phyloP scores from a whole-genome alignment of 2,888 invertebrate genomes.

The Epistrophe eligans region DNA sequence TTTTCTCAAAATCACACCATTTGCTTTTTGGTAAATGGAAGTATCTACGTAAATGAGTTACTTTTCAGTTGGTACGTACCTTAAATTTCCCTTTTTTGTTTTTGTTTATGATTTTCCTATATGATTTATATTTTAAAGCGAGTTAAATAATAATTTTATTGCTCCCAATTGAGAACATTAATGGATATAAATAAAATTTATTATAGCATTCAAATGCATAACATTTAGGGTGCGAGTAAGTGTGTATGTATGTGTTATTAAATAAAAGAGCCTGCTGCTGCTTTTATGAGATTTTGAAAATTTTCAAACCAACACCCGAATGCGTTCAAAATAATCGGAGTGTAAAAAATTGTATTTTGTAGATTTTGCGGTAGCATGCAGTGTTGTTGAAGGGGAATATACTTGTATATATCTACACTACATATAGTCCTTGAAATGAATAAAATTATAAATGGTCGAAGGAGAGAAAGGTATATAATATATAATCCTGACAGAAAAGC shows the following conservation, averaged over 20 bases:
- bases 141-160: constrained; percentile 69
- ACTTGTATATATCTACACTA: too few species aligned
- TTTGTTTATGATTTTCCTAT: constrained; percentile 27
- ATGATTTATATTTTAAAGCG: constrained; percentile 44
- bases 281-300: constrained; percentile 69
- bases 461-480: constrained; percentile 23
- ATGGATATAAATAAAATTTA: constrained; percentile 69
- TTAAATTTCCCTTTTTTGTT: background rate
- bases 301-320: constrained; percentile 51
- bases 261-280: constrained; percentile 33
- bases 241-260: constrained; percentile 22
- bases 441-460: constrained; percentile 71
- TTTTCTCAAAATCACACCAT: too few species aligned
- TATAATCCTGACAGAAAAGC: constrained; percentile 34
- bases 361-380: constrained; percentile 17
- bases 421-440: constrained; percentile 56
- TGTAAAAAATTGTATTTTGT: constrained; percentile 65
- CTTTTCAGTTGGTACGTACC: background rate
- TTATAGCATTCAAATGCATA: constrained; percentile 69
- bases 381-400: background rate
- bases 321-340: constrained; percentile 66
- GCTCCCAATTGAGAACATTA: constrained; percentile 69
- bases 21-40: too few species aligned
- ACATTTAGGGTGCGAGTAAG: constrained; percentile 5
- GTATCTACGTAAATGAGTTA: too few species aligned